Evolutionary conservation across 2,888 invertebrate genomes (phyloP).

Genomic region (Mesorhabditis belari): DNA sequence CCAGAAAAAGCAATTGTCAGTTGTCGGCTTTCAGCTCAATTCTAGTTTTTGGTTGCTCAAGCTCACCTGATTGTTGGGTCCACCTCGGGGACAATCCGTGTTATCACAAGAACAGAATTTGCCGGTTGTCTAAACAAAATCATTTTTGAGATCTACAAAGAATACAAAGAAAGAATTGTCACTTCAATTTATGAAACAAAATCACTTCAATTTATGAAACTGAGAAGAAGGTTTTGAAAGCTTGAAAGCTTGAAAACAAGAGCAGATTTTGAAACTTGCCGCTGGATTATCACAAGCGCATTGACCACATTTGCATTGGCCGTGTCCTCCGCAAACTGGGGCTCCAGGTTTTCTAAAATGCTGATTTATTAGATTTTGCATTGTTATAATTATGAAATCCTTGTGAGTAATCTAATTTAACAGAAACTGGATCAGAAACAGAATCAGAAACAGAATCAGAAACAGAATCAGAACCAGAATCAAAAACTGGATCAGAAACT

Average conservation of each 20-base stretch:
- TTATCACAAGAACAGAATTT: conserved; percentile 49
- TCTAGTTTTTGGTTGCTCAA: too few species aligned
- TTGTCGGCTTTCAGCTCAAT: too few species aligned
- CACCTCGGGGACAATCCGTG: conserved; percentile 31
- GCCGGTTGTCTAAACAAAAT: conserved; percentile 28
- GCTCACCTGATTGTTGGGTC: neutral
- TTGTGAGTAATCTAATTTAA: neutral
- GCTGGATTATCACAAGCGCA: conserved; percentile 32
- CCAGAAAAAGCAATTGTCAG: too few species aligned
- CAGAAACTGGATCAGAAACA: too few species aligned
- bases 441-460: too few species aligned
- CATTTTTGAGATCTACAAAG: neutral
- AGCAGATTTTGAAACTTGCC: conserved; percentile 15
- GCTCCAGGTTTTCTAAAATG: conserved; percentile 12
- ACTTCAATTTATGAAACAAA: too few species aligned
- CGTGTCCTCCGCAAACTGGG: conserved; percentile 31
- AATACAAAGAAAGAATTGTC: too few species aligned
- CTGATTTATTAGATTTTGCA: neutral
- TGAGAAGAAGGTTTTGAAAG: too few species aligned
- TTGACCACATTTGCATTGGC: conserved; percentile 45
- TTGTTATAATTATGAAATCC: neutral
- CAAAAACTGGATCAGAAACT: too few species aligned
- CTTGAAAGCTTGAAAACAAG: too few species aligned
- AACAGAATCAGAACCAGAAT: too few species aligned
- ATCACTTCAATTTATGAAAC: too few species aligned